Evolutionary conservation across 1,140 invertebrate species (phyloP).

Genomic region (Dolichoris vasculosae): DNA sequence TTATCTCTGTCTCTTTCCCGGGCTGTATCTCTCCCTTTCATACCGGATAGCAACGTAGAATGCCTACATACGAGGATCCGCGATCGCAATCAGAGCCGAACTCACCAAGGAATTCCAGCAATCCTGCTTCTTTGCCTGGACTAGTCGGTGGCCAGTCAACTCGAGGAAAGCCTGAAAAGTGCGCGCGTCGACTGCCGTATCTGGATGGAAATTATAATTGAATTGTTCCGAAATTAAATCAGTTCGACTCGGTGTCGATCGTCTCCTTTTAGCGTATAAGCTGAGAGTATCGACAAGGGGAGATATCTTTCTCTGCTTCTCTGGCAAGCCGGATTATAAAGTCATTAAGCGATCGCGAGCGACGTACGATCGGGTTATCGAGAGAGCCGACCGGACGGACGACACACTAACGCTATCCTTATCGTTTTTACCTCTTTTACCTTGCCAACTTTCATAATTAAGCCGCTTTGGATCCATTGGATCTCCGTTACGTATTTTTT

Average conservation of each 20-base stretch:
- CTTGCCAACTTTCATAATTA: neutral
- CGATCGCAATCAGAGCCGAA: conserved; percentile 31
- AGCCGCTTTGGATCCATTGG: neutral
- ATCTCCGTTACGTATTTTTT: neutral
- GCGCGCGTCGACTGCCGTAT: conserved; percentile 1
- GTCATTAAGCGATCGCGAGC: conserved; percentile 37
- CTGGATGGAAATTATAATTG: conserved; percentile 51
- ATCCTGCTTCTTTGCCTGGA: neutral
- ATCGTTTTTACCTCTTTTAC: neutral
- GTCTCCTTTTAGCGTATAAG: neutral
- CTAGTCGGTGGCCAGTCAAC: neutral
- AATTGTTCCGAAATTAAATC: conserved; percentile 53
- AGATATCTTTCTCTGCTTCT: neutral
- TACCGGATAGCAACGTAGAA: neutral
- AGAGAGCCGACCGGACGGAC: neutral
- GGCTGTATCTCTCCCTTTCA: conserved; percentile 14
- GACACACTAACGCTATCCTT: neutral
- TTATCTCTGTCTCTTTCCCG: too few relatives aligned
- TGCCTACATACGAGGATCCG: neutral
- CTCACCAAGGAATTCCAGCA: conserved; percentile 35
- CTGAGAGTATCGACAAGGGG: neutral
- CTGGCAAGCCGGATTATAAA: conserved; percentile 30
- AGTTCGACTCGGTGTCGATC: conserved; percentile 5
- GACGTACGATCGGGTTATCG: neutral
- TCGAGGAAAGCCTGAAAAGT: conserved; percentile 28